Conservation (phyloP, 1,140 invertebrate genomes). For the Papilio polyxenes region DNA sequence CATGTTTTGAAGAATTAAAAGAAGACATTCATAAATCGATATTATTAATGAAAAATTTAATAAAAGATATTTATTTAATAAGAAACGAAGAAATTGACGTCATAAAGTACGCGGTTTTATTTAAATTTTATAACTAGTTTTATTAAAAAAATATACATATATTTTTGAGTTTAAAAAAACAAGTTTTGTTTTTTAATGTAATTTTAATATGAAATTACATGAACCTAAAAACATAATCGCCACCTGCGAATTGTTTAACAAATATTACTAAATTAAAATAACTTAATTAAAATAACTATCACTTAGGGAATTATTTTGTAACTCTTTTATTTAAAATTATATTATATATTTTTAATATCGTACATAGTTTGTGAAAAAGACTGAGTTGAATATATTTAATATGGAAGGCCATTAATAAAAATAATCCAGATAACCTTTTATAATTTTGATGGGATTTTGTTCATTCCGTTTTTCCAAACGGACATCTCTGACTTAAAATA, state of each 20-base stretch:
- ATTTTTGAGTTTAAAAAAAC: background rate
- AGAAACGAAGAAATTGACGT: background rate
- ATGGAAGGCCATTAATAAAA: no score
- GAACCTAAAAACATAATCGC: background rate
- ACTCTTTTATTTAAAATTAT: no score
- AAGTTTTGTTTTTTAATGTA: background rate
- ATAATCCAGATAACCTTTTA: no score
- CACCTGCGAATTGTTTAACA: background rate
- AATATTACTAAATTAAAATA: background rate
- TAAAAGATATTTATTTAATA: background rate
- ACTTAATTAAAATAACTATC: background rate
- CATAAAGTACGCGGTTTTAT: background rate
- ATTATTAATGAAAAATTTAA: background rate
- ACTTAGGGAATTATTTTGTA: background rate
- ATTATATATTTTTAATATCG: no score
- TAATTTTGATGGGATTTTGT: no score
- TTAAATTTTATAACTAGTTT: background rate
- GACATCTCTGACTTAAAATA: no score
- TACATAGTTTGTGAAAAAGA: no score
- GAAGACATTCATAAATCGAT: constrained; percentile 4
- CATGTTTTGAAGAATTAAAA: background rate
- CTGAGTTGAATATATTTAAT: no score
- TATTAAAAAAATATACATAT: background rate
- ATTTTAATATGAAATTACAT: background rate
- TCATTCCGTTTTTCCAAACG: no score